Percentiles rank a stretch among this genome's conserved stretches.
phyloP scores from a whole-genome alignment of 2,888 invertebrate species.

The Clanis bilineata region DNA sequence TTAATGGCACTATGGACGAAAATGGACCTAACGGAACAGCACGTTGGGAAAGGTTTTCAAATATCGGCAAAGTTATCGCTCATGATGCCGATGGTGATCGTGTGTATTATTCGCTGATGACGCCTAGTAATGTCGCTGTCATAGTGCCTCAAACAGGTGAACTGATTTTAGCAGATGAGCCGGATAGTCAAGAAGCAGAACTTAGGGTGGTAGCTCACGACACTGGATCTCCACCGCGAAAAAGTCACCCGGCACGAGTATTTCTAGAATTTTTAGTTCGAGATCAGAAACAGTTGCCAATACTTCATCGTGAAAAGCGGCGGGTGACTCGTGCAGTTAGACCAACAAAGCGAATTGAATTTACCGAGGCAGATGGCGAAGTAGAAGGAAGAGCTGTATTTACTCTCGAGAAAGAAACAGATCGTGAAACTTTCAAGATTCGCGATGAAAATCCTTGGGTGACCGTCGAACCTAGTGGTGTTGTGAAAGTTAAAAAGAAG shows the following conservation, averaged over 20 bases:
- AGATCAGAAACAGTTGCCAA: constrained; percentile 82
- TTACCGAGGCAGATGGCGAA: constrained; percentile 95
- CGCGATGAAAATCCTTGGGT: constrained; percentile 97
- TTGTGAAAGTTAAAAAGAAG: constrained; percentile 96
- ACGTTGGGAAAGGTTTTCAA: constrained; percentile 89
- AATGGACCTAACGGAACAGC: constrained; percentile 83
- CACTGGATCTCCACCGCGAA: constrained; percentile 87
- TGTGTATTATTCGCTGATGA: constrained; percentile 91
- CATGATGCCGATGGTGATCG: constrained; percentile 95
- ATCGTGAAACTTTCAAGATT: constrained; percentile 95
- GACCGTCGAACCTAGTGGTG: constrained; percentile 94
- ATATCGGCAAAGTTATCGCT: constrained; percentile 93
- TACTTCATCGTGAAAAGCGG: constrained; percentile 87
- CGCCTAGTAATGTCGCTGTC: constrained; percentile 91
- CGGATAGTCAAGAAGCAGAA: constrained; percentile 85
- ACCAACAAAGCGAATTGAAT: constrained; percentile 96
- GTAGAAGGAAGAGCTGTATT: constrained; percentile 94
- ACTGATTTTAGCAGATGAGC: constrained; percentile 91
- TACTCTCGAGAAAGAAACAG: constrained; percentile 94
- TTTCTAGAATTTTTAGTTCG: constrained; percentile 87
- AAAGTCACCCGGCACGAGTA: constrained; percentile 88
- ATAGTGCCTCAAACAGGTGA: constrained; percentile 97
- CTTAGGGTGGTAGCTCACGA: constrained; percentile 92
- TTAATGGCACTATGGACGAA: constrained; percentile 84
- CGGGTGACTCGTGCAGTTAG: constrained; percentile 94